phyloP scores from a whole-genome alignment of 23 tunicate genomes.

The Clavelina lepadiformis region DNA sequence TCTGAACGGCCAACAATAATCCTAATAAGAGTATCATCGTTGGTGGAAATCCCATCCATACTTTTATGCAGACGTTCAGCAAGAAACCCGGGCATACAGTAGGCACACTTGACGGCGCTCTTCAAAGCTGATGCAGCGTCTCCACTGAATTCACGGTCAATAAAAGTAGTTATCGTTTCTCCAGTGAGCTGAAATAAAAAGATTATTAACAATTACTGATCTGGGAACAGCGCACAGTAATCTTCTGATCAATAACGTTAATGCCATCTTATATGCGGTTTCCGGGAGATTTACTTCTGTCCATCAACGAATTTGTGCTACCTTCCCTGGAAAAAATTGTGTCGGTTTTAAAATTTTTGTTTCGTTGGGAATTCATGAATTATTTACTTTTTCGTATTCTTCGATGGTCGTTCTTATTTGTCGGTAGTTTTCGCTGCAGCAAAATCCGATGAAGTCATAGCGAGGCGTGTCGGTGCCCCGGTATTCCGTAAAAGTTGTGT shows the following conservation, averaged over 20 bases:
- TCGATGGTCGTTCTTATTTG: conserved; percentile 49
- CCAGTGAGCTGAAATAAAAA: conserved; percentile 40
- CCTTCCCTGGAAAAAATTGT: too few relatives aligned
- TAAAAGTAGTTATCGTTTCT: conserved; percentile 27
- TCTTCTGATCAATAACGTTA: too few relatives aligned
- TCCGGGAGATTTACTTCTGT: too few relatives aligned
- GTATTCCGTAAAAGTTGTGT: conserved; percentile 39
- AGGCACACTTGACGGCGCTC: conserved; percentile 58
- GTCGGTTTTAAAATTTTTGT: too few relatives aligned
- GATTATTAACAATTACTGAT: too few relatives aligned
- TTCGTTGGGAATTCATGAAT: too few relatives aligned
- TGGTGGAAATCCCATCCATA: conserved; percentile 46
- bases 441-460: conserved; percentile 63
- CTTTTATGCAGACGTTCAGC: conserved; percentile 71
- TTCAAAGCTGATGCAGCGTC: conserved; percentile 55
- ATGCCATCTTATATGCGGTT: too few relatives aligned
- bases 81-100: conserved; percentile 56
- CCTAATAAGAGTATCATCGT: conserved; percentile 68
- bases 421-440: conserved; percentile 58
- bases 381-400: conserved; percentile 47
- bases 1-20: conserved; percentile 78
- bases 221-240: too few relatives aligned
- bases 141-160: conserved; percentile 63
- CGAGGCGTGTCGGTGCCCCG: conserved; percentile 74
- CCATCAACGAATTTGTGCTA: too few relatives aligned